Evolutionary conservation across 2,888 invertebrate species (phyloP), one percentile per base, ranked within the genome.

Genomic region (Sussaba pulchella): DNA sequence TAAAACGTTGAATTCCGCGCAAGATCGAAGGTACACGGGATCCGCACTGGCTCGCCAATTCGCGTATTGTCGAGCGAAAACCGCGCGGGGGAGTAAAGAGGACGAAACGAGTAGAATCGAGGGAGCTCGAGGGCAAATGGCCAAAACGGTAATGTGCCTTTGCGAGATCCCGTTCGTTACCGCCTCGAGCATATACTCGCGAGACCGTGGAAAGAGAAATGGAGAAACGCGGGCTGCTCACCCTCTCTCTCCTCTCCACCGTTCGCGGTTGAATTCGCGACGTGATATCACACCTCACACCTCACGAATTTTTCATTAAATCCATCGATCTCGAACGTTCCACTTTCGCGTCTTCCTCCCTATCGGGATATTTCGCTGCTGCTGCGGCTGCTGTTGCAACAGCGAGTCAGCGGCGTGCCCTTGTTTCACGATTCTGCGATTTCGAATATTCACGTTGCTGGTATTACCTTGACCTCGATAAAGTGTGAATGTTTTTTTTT

Each of bases 81-180:
- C 5, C 26, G 12, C 36, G 36, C 17, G 10, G 9, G 41, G 21
- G 39, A 19, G 61, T 12, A 41, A 41, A 61, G 41, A 41, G 61
- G 9, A 52, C 9, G 14, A 24, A 45, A 19, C 12, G 47, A 14
- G 39, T n/a, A 19, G 45, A 67, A 59, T 17, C 61, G 67, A 63
- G 72, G 8, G 45, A 21, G 47, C 66, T 43, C 61, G 71, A 76
- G 76, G 80, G 80, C 80, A 76, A 76, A 67, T 39, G 72, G 80
- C 80, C 80, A 80, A 80, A 80, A 80, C 80, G 80, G 76, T 80
- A 80, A 80, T 76, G 80, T 45, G 45, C 75, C 76, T 54, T 76
- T 67, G 52, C 67, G 50, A 57, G 66, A 75, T 72, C 80, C 72
- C 80, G 71, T 80, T 80, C 76, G 63, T 80, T 76, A 80, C 67